A percentile compares a stretch with the other conserved stretches of the same genome.
phyloP scores from a whole-genome alignment of 2,797 vertebrate genomes.

The Periophthalmus magnuspinnatus region DNA sequence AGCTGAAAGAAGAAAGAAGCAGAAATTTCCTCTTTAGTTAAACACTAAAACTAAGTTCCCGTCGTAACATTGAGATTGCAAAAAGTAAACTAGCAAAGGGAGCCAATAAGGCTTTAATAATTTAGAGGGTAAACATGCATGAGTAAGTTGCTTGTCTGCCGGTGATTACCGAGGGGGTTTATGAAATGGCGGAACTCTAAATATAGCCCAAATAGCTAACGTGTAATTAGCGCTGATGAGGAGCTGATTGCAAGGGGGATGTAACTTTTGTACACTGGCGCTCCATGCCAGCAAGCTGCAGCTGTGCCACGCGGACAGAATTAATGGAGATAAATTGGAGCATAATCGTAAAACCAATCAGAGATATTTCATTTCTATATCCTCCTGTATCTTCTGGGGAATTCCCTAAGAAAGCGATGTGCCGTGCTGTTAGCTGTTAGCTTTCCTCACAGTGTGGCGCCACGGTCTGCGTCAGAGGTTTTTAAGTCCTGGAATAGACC shows the following conservation, averaged over 20 bases:
- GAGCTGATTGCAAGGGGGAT: conserved; percentile 73
- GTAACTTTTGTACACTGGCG: conserved; percentile 56
- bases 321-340: conserved; percentile 70
- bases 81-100: conserved; percentile 44
- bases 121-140: conserved; percentile 63
- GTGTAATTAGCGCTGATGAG: conserved; percentile 78
- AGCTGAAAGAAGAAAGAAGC: background rate
- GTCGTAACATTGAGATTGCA: conserved; percentile 22
- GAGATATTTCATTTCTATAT: conserved; percentile 61
- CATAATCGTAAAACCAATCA: conserved; percentile 68
- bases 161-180: conserved; percentile 45
- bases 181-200: conserved; percentile 70
- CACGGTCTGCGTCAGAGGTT: conserved; percentile 9
- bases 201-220: conserved; percentile 71
- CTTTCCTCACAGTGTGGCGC: conserved; percentile 6
- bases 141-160: conserved; percentile 56
- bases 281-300: conserved; percentile 43
- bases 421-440: conserved; percentile 12
- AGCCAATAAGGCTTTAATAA: conserved; percentile 63
- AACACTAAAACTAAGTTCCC: conserved; percentile 28
- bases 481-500: background rate
- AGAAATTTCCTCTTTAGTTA: conserved; percentile 9
- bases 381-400: conserved; percentile 43
- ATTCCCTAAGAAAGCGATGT: conserved; percentile 50
- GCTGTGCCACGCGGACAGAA: conserved; percentile 53